These are phyloP conservation scores for Ephialtes manifestator DNA, from an alignment of 2,888 invertebrate genomes.

Conservation along the genomic window DNA sequence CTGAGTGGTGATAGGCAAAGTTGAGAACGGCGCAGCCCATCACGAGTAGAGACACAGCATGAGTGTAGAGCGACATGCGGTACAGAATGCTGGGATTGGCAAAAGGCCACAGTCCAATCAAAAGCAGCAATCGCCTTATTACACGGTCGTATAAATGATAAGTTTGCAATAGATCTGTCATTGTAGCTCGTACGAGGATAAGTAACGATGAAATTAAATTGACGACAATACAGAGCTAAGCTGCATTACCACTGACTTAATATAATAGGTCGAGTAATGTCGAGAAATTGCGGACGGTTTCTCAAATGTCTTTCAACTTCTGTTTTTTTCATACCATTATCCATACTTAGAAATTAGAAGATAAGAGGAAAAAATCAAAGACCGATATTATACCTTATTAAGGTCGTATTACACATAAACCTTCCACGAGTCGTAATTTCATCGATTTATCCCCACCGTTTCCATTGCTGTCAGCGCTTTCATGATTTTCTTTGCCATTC, in stretches of 20 bases:
- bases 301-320: background rate
- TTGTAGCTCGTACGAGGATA: conserved; percentile 9
- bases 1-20: conserved; percentile 55
- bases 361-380: background rate
- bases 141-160: conserved; percentile 50
- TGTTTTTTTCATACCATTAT: background rate
- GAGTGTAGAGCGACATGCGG: conserved; percentile 33
- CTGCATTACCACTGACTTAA: background rate
- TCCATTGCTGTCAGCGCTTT: background rate
- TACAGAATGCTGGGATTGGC: conserved; percentile 46
- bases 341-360: background rate
- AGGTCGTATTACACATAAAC: background rate
- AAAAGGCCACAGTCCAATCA: conserved; percentile 59
- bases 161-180: conserved; percentile 49
- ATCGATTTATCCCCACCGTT: conserved; percentile 30
- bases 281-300: background rate
- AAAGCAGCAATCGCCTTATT: conserved; percentile 45
- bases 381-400: background rate
- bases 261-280: conserved; percentile 11
- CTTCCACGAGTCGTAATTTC: conserved; percentile 8
- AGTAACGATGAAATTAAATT: background rate
- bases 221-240: background rate
- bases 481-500: background rate
- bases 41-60: background rate
- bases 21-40: conserved; percentile 46